Base-by-base conservation (phyloP, 2,888 invertebrate genomes). In the Aphidius colemani region DNA sequence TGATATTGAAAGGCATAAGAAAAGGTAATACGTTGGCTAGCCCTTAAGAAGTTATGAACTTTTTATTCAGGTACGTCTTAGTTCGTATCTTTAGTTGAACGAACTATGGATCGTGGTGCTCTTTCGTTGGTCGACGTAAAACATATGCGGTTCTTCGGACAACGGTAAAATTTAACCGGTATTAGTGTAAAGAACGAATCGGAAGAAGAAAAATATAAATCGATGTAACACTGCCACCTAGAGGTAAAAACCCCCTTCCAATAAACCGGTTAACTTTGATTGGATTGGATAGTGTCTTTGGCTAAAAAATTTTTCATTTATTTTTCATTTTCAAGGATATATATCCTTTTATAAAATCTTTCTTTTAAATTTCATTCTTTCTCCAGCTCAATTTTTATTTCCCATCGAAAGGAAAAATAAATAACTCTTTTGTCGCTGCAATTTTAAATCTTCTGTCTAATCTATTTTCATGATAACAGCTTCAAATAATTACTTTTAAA, bases 201-300 rank as follows among this genome's bases (percentile, higher is more conserved):
- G 11, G 61, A 57, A 41, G 61, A 62, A 45, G 59, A 58, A 18
- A 49, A 51, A 59, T 45, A 39, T 53, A 64, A 68, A 69, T 63
- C 53, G 72, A 76, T 73, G 78, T 78, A 78, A 78, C 76, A 76
- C 78, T 78, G 75, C 72, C 75, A 73, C 70, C 72, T 79, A 79
- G 77, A 78, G 78, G 79, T 79, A 78, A 74, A 73, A 67, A 70
- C 68, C 75, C 74, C 75, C 76, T 71, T 62, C 68, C 69, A 57
- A 30, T 7, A 40, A 49, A 43, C 43, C 13, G n/a, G 40, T 13
- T 53, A 55, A 61, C 56, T 18, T 55, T 46, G 59, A 68, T 30
- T 30, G 30, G 30, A 30, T 30, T 18, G 13, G 13, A 18, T 18
- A 2, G 30, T 30, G 5, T 30, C 30, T 30, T 30, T 3, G 4